Conservation (phyloP, 2,113 vertebrate genomes). For the Ardeotis arabs region DNA sequence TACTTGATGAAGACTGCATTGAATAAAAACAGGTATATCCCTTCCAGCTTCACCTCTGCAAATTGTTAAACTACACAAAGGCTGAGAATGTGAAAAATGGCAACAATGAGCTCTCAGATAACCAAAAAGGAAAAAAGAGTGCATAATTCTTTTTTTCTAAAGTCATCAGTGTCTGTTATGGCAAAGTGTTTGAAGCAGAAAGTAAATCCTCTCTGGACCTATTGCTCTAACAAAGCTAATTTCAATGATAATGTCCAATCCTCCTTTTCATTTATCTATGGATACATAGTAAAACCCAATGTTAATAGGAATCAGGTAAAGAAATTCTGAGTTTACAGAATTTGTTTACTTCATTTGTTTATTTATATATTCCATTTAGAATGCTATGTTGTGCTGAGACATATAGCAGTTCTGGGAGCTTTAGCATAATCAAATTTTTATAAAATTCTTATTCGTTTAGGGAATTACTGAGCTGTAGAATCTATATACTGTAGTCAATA, state of each 20-base stretch:
- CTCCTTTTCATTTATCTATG: background rate
- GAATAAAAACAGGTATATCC: slow-evolving; percentile 8
- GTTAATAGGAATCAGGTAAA: background rate
- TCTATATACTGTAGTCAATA: background rate
- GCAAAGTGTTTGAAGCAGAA: background rate
- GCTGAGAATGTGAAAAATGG: slow-evolving; percentile 3
- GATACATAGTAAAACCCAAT: background rate
- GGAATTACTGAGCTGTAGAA: background rate
- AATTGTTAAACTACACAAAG: background rate
- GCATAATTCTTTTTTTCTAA: background rate
- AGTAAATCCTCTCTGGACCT: background rate
- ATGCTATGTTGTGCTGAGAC: background rate
- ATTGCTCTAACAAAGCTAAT: background rate
- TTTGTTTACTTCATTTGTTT: background rate
- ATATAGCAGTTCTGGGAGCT: background rate
- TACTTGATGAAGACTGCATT: slow-evolving; percentile 47
- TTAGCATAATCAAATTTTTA: background rate
- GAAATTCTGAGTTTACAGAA: background rate
- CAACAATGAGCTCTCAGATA: background rate
- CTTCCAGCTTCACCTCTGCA: background rate
- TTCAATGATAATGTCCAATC: background rate
- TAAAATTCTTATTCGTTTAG: background rate
- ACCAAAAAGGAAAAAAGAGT: background rate
- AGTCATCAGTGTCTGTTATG: background rate
- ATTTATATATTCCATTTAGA: background rate